Evolutionary conservation across 2,113 vertebrate species (phyloP).

Genomic region (Siniperca chuatsi): DNA sequence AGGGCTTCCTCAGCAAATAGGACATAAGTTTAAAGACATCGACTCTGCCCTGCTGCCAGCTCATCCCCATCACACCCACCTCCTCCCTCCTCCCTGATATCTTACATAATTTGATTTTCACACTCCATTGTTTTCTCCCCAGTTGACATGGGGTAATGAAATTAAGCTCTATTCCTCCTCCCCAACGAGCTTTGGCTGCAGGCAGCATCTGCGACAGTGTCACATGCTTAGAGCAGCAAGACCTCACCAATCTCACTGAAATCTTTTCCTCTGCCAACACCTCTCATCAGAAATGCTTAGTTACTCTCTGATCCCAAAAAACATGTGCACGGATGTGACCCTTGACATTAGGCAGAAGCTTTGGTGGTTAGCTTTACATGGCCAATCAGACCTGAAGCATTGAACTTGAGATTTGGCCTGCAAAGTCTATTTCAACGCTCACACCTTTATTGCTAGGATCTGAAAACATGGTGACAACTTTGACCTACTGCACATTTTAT

Average conservation of each 20-base stretch:
- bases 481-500: not conserved
- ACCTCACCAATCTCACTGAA: slow-evolving; percentile 28
- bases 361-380: not conserved
- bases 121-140: slow-evolving; percentile 75
- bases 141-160: slow-evolving; percentile 76
- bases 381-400: not conserved
- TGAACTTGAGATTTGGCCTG: not conserved
- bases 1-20: slow-evolving; percentile 40
- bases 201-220: slow-evolving; percentile 49
- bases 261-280: not conserved
- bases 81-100: slow-evolving; percentile 39
- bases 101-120: slow-evolving; percentile 75
- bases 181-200: slow-evolving; percentile 36
- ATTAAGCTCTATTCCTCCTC: slow-evolving; percentile 69
- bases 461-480: too few relatives aligned
- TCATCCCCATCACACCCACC: slow-evolving; percentile 44
- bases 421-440: not conserved
- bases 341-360: not conserved
- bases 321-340: not conserved
- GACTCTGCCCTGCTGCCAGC: slow-evolving; percentile 19
- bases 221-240: slow-evolving; percentile 42
- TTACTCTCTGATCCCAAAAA: slow-evolving; percentile 6
- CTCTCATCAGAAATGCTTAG: slow-evolving; percentile 5
- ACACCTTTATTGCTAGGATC: too few relatives aligned
- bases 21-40: slow-evolving; percentile 51